Conservation (phyloP, 2,888 invertebrate species). For the Noctua comes region DNA sequence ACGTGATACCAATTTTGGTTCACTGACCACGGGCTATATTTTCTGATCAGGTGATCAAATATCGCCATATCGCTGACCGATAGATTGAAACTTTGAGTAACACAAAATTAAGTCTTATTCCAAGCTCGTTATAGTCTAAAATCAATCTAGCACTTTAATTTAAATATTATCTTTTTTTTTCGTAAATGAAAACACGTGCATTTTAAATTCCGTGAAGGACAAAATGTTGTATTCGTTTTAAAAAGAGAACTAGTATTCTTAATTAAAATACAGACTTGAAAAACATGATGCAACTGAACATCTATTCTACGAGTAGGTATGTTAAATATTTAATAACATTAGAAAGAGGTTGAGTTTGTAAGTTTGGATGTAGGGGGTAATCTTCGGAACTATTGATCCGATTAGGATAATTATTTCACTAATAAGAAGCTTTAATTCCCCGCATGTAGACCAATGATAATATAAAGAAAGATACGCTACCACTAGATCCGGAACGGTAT, state of each 20-base stretch:
- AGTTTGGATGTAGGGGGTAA: not conserved
- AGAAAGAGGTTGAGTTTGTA: not conserved
- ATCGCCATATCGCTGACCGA: not conserved
- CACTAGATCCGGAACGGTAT: no score
- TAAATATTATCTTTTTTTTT: not conserved
- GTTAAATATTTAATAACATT: not conserved
- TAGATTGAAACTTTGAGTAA: not conserved
- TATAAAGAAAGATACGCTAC: no score
- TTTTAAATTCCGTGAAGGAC: not conserved
- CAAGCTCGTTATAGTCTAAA: not conserved
- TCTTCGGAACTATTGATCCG: not conserved
- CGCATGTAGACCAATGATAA: no score
- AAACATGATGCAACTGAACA: not conserved
- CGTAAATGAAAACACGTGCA: constrained; percentile 4
- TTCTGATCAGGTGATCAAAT: not conserved
- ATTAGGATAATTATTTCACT: not conserved
- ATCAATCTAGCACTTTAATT: constrained; percentile 2
- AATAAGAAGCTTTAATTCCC: no score
- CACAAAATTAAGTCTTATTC: not conserved
- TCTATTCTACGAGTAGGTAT: not conserved
- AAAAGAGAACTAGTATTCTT: not conserved
- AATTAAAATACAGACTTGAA: not conserved
- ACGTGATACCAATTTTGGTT: not conserved
- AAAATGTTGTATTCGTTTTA: no score
- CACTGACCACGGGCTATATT: not conserved